Evolutionary conservation across 2,113 vertebrate species (phyloP).

Genomic region (Anguilla rostrata): DNA sequence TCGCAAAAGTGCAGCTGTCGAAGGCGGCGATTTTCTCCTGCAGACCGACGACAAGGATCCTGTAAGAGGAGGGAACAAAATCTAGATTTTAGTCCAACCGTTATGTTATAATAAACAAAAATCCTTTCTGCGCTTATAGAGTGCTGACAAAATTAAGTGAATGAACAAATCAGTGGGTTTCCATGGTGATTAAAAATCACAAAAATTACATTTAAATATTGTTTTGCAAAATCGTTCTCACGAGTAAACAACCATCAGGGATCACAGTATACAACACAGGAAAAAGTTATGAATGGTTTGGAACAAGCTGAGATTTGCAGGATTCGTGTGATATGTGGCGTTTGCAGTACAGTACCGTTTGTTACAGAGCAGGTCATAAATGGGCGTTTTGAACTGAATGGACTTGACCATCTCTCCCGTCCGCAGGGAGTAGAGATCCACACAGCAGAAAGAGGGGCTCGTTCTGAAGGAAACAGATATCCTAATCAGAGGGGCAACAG

Average conservation of each 20-base stretch:
- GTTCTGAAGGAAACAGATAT: slow-evolving; percentile 68
- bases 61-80: slow-evolving; percentile 56
- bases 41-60: slow-evolving; percentile 91
- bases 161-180: not conserved
- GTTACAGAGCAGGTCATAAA: slow-evolving; percentile 95
- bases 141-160: not conserved
- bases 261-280: not conserved
- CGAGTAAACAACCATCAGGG: not conserved
- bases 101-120: not conserved
- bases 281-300: not conserved
- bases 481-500: not conserved
- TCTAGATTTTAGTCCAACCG: fast-evolving
- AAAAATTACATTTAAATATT: not conserved
- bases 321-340: not conserved
- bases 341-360: slow-evolving; percentile 74
- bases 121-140: not conserved
- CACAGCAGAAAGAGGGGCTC: slow-evolving; percentile 91
- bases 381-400: slow-evolving; percentile 97
- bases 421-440: slow-evolving; percentile 90
- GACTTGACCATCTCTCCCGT: slow-evolving; percentile 98
- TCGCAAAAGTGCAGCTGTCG: slow-evolving; percentile 97
- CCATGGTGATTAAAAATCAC: not conserved
- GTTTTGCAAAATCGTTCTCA: not conserved
- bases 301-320: not conserved
- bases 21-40: slow-evolving; percentile 98